Base-by-base conservation (phyloP, 1,140 invertebrate genomes). In the Phthorimaea operculella region DNA sequence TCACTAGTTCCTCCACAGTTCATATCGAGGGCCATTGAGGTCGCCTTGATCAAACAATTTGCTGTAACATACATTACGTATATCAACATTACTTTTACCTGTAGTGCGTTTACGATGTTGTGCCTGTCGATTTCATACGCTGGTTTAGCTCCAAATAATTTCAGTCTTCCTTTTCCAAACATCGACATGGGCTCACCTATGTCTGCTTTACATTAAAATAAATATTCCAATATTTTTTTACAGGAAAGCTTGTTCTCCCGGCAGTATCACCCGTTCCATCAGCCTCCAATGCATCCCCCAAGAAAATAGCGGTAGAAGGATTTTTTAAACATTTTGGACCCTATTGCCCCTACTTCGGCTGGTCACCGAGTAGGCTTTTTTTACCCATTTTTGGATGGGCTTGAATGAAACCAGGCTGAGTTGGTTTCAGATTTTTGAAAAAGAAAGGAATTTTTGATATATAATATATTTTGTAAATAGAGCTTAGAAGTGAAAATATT, bases 211-310 rank as follows among this genome's bases (percentile, higher is more conserved):
- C 21, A 28, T 4, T 28, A 6, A 2, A 28, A 4, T 28, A 4
- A 28, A 28, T 28, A 28, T 28, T 28, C 6, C 2, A 4, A 4
- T 28, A 28, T 28, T 28, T 28, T 54, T 17, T 75, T 72, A 15
- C 69, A 83, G 80, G 72, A 78, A 50, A 73, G 65, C 15, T 65
- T 83, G 48, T 57, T 77, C 14, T 68, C 76, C 3, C 55, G 78
- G 8, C 76, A 79, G 60, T 78, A 83, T 44, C 80, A 83, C 52
- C 78, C 80, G 4, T 81, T 80, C 65, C 80, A 83, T 52, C 80
- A 83, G 54, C 80, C 80, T 0, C 64, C 75, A 7, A 67, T 76
- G 64, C 76, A 80, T 49, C 70, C 72, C 45, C 76, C 76, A 10
- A 28, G 21, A 28, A 28, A 28, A 28, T 28, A 28, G 6, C 21